A percentile compares a stretch with the other conserved stretches of the same genome.
These are phyloP conservation scores for Butorides virescens DNA, from an alignment of 2,113 vertebrate genomes.

Conservation along the genomic window DNA sequence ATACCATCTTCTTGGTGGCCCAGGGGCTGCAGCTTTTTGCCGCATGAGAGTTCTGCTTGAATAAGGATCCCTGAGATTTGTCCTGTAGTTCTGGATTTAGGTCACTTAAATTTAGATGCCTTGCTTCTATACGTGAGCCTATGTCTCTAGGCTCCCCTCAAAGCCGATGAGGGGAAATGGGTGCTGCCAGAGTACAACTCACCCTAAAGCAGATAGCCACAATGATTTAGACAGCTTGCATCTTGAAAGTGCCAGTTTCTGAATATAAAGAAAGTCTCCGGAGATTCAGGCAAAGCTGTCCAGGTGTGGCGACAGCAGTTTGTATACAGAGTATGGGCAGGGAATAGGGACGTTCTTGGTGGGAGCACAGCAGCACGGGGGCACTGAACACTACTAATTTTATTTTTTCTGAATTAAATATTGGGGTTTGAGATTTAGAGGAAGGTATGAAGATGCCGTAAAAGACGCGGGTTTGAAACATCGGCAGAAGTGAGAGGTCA, in stretches of 20 bases:
- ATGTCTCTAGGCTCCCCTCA: neutral
- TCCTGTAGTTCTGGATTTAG: neutral
- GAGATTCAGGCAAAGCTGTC: neutral
- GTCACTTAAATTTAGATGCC: neutral
- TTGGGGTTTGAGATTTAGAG: neutral
- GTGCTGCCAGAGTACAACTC: neutral
- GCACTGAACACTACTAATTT: neutral
- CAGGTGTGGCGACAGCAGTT: neutral
- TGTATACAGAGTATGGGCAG: neutral
- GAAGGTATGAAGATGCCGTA: neutral
- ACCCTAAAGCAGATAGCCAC: neutral
- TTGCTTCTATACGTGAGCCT: neutral
- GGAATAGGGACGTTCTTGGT: neutral
- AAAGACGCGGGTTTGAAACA: neutral
- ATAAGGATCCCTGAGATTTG: neutral
- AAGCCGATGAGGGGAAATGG: neutral
- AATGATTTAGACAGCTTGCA: neutral
- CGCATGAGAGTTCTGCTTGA: neutral
- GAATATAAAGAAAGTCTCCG: neutral
- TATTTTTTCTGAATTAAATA: neutral
- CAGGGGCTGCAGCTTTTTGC: neutral
- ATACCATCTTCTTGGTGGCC: neutral
- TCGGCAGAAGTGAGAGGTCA: neutral
- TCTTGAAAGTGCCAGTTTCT: neutral
- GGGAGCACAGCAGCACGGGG: neutral